Conservation (phyloP, 2,797 vertebrate genomes). For the Hyperoplus immaculatus region DNA sequence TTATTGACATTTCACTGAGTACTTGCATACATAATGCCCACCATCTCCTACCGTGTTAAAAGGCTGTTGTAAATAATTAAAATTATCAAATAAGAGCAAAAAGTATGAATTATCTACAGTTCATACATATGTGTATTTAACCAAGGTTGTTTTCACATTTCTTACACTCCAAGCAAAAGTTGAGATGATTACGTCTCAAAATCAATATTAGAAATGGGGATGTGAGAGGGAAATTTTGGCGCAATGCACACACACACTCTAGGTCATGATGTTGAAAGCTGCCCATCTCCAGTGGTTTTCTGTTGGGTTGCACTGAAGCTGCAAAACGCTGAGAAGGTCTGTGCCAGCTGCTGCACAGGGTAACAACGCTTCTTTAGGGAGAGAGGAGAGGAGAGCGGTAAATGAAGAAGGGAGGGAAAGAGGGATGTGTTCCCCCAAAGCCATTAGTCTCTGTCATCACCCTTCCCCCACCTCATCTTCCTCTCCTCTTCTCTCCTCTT, state of each 20-base stretch:
- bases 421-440: slow-evolving; percentile 55
- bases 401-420: slow-evolving; percentile 54
- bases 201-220: background rate
- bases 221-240: slow-evolving; percentile 39
- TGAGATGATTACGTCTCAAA: background rate
- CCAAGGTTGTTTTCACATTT: background rate
- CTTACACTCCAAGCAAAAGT: background rate
- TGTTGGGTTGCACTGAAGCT: slow-evolving; percentile 42
- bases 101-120: background rate
- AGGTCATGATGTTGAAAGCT: slow-evolving; percentile 28
- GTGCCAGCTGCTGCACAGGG: slow-evolving; percentile 63
- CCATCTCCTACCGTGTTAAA: too few species aligned
- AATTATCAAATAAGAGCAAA: background rate
- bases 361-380: slow-evolving; percentile 69
- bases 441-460: slow-evolving; percentile 76
- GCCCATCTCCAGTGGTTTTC: slow-evolving; percentile 49
- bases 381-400: slow-evolving; percentile 31
- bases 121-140: background rate
- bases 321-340: slow-evolving; percentile 59
- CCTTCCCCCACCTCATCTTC: slow-evolving; percentile 52
- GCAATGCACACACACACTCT: slow-evolving; percentile 46
- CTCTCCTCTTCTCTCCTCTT: slow-evolving; percentile 29
- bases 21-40: too few species aligned
- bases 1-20: background rate
- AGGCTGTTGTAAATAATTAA: too few species aligned